Evolutionary conservation across 2,888 invertebrate species (phyloP).

Genomic region (Dasypolia templi): DNA sequence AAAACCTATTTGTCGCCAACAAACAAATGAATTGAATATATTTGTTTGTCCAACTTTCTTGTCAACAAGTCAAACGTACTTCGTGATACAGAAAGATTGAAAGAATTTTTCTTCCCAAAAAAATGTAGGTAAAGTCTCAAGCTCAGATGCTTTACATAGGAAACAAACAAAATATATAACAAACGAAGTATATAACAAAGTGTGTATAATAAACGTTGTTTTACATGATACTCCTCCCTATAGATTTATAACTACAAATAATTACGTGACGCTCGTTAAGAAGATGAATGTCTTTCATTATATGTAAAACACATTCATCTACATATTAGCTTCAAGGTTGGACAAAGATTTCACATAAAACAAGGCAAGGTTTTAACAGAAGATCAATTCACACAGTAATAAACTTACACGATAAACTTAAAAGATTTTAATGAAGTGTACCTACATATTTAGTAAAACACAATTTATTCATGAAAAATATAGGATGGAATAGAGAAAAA

Average conservation of each 20-base stretch:
- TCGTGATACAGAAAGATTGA: conserved; percentile 3
- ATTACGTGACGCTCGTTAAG: conserved; percentile 30
- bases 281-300: conserved; percentile 15
- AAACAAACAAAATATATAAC: conserved; percentile 5
- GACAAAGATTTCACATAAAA: conserved; percentile 5
- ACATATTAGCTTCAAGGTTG: conserved; percentile 16
- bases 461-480: not conserved
- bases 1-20: not conserved
- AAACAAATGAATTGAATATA: conserved; percentile 38
- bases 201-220: not conserved
- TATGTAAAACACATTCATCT: no score
- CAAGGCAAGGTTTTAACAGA: not conserved
- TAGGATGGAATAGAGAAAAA: not conserved
- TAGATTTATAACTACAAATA: conserved; percentile 28
- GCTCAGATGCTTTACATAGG: not conserved
- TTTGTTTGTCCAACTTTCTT: conserved; percentile 34
- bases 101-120: conserved; percentile 13
- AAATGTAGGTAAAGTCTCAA: not conserved
- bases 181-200: not conserved
- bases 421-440: not conserved
- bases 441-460: not conserved
- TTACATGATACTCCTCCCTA: not conserved
- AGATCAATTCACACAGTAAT: not conserved
- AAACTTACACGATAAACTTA: not conserved
- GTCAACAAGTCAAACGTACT: conserved; percentile 41